phyloP scores from a whole-genome alignment of 2,888 invertebrate species.

The Sphaerophoria rueppellii region DNA sequence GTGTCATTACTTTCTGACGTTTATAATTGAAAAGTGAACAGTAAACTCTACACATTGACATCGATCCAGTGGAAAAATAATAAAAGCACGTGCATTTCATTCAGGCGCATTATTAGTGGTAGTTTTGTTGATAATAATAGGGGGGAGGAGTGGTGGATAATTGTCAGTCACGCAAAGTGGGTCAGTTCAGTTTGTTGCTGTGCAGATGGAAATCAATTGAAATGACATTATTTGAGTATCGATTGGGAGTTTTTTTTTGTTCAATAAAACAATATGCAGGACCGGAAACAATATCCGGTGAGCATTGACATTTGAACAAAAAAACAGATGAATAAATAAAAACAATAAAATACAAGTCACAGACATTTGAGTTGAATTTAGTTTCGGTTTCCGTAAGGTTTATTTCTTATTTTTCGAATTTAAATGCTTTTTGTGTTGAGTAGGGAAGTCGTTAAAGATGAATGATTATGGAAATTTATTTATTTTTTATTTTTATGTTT shows the following conservation, averaged over 20 bases:
- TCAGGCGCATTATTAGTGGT: neutral
- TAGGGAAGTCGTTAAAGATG: constrained; percentile 19
- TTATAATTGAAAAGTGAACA: constrained; percentile 1
- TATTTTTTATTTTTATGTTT: neutral
- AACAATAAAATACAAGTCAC: constrained; percentile 11
- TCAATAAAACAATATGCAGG: constrained; percentile 32
- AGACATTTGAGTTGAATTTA: constrained; percentile 30
- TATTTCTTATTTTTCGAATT: constrained; percentile 1
- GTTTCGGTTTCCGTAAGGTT: constrained; percentile 52
- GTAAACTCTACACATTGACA: constrained; percentile 7
- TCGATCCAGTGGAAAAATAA: neutral
- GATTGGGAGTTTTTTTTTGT: constrained; percentile 20
- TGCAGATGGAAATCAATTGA: constrained; percentile 56
- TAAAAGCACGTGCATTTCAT: constrained; percentile 41
- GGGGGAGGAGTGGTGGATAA: constrained; percentile 8
- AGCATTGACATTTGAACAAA: constrained; percentile 59
- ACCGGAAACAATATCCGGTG: constrained; percentile 47
- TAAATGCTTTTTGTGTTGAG: constrained; percentile 15
- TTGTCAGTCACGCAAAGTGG: constrained; percentile 64
- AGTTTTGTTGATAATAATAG: neutral
- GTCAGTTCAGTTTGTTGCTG: constrained; percentile 49
- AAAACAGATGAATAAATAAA: constrained; percentile 36
- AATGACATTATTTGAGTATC: constrained; percentile 59
- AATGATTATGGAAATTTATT: constrained; percentile 28
- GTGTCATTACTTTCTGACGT: constrained; percentile 47